A percentile compares a stretch with the other conserved stretches of the same genome.
Evolutionary conservation across 2,797 vertebrate genomes (phyloP).

Genomic region (Menidia menidia): DNA sequence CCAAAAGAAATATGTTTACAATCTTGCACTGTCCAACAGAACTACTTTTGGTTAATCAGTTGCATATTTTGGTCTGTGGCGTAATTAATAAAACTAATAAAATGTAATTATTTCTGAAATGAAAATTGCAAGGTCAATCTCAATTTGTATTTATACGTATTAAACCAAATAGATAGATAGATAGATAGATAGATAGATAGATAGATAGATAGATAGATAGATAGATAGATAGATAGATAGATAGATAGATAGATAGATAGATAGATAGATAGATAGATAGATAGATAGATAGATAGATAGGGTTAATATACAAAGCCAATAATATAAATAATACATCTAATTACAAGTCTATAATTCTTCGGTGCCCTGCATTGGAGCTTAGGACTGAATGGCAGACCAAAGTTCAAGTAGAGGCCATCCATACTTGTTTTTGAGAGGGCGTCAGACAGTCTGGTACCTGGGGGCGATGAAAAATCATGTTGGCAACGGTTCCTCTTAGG

Average conservation of each 20-base stretch:
- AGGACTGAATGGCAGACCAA: neutral
- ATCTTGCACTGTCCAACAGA: neutral
- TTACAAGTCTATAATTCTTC: too few relatives aligned
- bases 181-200: too few relatives aligned
- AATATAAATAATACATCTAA: too few relatives aligned
- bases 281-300: too few relatives aligned
- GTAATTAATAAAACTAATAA: neutral
- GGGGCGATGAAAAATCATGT: conserved; percentile 1
- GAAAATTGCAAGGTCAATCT: neutral
- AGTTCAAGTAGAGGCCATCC: neutral
- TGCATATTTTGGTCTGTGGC: neutral
- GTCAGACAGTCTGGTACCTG: conserved; percentile 9
- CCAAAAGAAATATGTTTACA: conserved; percentile 7
- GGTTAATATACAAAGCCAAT: too few relatives aligned
- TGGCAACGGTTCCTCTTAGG: neutral
- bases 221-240: too few relatives aligned
- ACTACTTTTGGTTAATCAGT: neutral
- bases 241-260: too few relatives aligned
- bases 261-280: too few relatives aligned
- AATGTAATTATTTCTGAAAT: neutral
- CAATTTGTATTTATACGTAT: neutral
- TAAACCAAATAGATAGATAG: neutral
- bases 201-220: too few relatives aligned
- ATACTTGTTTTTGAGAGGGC: conserved; percentile 12
- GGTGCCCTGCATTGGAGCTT: neutral